Evolutionary conservation across 92 coral and sea anemone species (phyloP), one percentile per base, ranked within the genome.

Genomic region (Micromussa lordhowensis): DNA sequence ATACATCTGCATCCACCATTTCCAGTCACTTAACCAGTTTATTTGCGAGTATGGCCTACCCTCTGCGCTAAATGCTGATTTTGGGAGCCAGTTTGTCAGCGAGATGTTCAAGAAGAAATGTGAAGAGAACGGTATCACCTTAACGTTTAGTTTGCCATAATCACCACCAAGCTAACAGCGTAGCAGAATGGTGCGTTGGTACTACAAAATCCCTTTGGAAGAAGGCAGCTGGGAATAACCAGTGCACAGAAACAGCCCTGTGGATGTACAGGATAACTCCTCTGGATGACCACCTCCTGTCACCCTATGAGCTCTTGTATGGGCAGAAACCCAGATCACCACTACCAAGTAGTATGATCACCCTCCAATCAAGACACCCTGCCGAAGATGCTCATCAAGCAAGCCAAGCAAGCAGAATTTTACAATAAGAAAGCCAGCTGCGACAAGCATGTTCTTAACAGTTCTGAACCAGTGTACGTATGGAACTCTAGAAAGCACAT

Each of bases 231-330:
- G 94, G 84, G 75, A 81, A 29, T 19, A 90, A 93, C 34, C 86
- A 93, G 72, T 90, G 93, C 72, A n/a, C 90, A 92, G 68, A 87
- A 57, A 87, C 85, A 86, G 93, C 95, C 48, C 21, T 91, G 49
- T 87, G 94, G 89, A 87, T 48, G 5, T 48, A 4, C 5, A n/a
- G n/a, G n/a, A n/a, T n/a, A n/a, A n/a, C n/a, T n/a, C n/a, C n/a
- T n/a, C n/a, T n/a, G n/a, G n/a, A 48, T 10, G 53, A 48, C 36
- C 76, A 68, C 31, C 34, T 91, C 5, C 87, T 71, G 29, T 91
- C 93, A 75, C 92, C 92, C n/a, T 83, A 89, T 48, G 90, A 90
- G 81, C 84, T 85, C 64, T 66, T 83, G 80, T 68, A 44, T 49
- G 88, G 92, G 22, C 83, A 92, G 22, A 92, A 89, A 69, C 88